Base-by-base conservation (phyloP, 1,140 invertebrate genomes). In the Aphaenogaster rudis region DNA sequence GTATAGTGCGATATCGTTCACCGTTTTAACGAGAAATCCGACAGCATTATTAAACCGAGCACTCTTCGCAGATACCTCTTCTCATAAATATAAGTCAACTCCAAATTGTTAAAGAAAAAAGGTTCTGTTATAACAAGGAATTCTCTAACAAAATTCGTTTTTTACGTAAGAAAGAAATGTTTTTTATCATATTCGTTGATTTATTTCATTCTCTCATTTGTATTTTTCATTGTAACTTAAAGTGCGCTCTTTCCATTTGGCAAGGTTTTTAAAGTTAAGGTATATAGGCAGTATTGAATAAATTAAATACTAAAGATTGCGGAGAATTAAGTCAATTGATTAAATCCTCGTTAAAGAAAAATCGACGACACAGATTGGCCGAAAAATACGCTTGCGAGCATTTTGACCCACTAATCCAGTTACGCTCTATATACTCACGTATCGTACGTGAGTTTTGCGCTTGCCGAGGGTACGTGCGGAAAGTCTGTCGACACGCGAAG, bases 371-470 rank as follows among this genome's bases (percentile, higher is more conserved):
- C 15, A 13, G n/a, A 59, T 63, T 76, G 28, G n/a, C 17, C 42
- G 9, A 74, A 17, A 61, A 82, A 48, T 61, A 61, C 67, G 15
- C 17, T 82, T 9, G 39, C 42, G 17, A 17, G 54, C 28, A 61
- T 48, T 76, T 76, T 61, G 69, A 48, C 33, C 69, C 69, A 36
- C 3, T 76, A 74, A 74, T 84, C 54, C 42, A 39, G 69, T 84
- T 84, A 82, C 21, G 4, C 6, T 36, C 28, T 59, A 39, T 81
- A 69, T 57, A 71, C 67, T 72, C 67, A 59, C 52, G 66, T 82
- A 7, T 54, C 4, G 69, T 61, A 76, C 80, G 54, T 76, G 69
- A 84, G 80, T 61, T 28, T 28, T 74, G 67, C 80, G 74, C 80
- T 82, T 48, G 17, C 17, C 17, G 63, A 13, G 28, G 63, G 7